phyloP scores from a whole-genome alignment of 37 sponge, comb jelly and placozoan species.

The Haliclona indistincta region DNA sequence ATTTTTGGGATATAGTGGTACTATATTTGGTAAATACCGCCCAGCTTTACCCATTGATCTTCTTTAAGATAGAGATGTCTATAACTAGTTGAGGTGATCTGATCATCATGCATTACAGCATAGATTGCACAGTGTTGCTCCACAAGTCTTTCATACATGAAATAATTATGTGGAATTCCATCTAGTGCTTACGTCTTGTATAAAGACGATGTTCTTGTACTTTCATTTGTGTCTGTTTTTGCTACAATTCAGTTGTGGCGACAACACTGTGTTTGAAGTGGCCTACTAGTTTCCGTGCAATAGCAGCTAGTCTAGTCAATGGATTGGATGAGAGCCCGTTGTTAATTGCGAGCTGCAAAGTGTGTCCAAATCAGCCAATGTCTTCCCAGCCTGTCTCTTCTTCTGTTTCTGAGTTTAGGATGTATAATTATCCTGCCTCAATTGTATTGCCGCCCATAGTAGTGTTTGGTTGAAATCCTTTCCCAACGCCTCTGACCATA shows the following conservation, averaged over 20 bases:
- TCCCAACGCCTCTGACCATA: no score
- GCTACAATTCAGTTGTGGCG: constrained; percentile 12
- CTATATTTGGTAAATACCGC: no score
- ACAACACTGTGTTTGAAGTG: constrained; percentile 38
- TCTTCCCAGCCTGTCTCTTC: no score
- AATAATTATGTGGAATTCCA: constrained; percentile 35
- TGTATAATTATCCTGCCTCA: no score
- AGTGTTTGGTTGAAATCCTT: no score
- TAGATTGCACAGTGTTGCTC: constrained; percentile 3
- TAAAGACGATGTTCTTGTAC: not conserved
- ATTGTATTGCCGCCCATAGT: no score
- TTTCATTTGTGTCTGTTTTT: constrained; percentile 14
- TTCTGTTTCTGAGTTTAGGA: no score
- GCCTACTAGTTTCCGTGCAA: constrained; percentile 18
- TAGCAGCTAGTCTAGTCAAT: no score
- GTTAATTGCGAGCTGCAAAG: no score
- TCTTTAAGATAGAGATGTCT: constrained; percentile 19
- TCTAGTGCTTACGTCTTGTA: constrained; percentile 21
- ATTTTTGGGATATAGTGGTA: no score
- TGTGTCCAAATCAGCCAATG: no score
- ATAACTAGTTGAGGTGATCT: not conserved
- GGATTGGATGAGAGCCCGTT: no score
- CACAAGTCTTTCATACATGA: constrained; percentile 3
- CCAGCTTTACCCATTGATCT: constrained; percentile 39
- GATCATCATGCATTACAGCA: constrained; percentile 10